Evolutionary conservation across 1,140 invertebrate genomes (phyloP).

Genomic region (Bombus breviceps): DNA sequence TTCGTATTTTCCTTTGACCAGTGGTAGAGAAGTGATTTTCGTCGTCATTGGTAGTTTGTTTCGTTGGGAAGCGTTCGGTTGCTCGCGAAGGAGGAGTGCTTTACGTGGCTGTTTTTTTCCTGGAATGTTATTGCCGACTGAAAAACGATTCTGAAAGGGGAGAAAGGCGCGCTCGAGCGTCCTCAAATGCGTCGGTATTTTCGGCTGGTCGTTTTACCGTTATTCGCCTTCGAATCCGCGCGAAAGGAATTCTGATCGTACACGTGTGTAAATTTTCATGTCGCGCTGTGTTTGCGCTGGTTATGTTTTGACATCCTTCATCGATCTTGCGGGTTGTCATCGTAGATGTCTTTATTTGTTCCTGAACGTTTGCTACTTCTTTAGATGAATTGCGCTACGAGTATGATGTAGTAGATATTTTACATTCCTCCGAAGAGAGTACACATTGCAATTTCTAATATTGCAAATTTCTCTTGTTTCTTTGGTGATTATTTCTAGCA

Average conservation of each 20-base stretch:
- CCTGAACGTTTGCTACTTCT: too few species aligned
- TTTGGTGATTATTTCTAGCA: too few species aligned
- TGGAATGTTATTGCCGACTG: conserved; percentile 33
- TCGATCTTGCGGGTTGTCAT: not conserved
- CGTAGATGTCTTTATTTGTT: not conserved
- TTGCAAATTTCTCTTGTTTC: too few species aligned
- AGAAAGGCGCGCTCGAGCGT: not conserved
- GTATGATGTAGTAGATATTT: too few species aligned
- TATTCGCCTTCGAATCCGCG: conserved; percentile 5
- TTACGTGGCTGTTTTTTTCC: not conserved
- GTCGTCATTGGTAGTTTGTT: not conserved
- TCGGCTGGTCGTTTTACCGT: not conserved
- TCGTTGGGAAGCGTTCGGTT: not conserved
- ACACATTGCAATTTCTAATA: too few species aligned
- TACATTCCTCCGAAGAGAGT: too few species aligned
- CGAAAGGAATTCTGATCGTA: conserved; percentile 14
- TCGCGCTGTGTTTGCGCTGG: not conserved
- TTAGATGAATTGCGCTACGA: too few species aligned
- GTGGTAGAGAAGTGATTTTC: conserved; percentile 33
- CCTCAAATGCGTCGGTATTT: conserved; percentile 11
- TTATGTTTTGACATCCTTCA: not conserved
- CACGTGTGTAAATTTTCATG: conserved; percentile 6
- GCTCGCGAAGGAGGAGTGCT: not conserved
- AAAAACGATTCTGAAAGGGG: conserved; percentile 12
- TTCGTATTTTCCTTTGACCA: conserved; percentile 53